Evolutionary conservation across 2,888 invertebrate genomes (phyloP).

Genomic region (Eristalinus sepulchralis): DNA sequence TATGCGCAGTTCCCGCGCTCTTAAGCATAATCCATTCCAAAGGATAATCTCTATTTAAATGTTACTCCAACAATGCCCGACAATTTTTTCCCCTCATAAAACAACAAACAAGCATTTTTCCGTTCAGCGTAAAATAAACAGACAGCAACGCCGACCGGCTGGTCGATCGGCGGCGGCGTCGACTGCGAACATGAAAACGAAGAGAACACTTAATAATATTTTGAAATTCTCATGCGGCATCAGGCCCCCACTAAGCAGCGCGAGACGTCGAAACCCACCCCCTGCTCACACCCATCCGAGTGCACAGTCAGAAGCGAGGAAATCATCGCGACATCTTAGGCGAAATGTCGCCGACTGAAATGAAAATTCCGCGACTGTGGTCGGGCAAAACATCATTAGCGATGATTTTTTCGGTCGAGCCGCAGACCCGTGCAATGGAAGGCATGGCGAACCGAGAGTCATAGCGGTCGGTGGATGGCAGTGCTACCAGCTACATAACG

Average conservation of each 20-base stretch:
- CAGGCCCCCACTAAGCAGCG: neutral
- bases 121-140: slow-evolving; percentile 28
- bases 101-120: slow-evolving; percentile 16
- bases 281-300: neutral
- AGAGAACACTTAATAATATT: slow-evolving; percentile 39
- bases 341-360: slow-evolving; percentile 26
- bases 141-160: slow-evolving; percentile 16
- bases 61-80: slow-evolving; percentile 27
- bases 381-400: slow-evolving; percentile 41
- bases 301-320: neutral
- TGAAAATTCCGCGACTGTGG: slow-evolving; percentile 32
- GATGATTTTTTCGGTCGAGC: slow-evolving; percentile 16
- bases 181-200: neutral
- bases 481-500: neutral
- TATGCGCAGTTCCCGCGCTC: neutral
- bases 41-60: slow-evolving; percentile 44
- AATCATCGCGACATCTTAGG: slow-evolving; percentile 1
- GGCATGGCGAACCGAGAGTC: neutral
- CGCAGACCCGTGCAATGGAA: neutral
- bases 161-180: slow-evolving; percentile 5
- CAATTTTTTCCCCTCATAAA: slow-evolving; percentile 33
- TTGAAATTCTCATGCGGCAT: slow-evolving; percentile 32
- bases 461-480: neutral
- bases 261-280: neutral
- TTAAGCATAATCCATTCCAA: slow-evolving; percentile 37